phyloP scores from a whole-genome alignment of 2,113 vertebrate genomes.

The Chloroceryle aenea region DNA sequence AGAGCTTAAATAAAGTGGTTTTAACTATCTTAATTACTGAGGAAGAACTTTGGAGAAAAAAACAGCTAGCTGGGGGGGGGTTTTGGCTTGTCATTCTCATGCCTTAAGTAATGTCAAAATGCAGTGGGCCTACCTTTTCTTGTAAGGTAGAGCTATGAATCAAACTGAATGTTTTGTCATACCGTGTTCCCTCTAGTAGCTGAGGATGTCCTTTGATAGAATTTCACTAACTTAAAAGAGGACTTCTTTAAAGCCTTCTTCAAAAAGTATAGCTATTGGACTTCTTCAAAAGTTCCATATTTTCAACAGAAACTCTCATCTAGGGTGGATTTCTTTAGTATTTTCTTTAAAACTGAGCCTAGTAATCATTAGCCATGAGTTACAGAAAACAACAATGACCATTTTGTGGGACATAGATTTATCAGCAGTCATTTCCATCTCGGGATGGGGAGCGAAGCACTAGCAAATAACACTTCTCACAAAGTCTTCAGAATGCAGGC shows the following conservation, averaged over 20 bases:
- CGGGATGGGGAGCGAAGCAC: background rate
- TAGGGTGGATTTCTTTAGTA: background rate
- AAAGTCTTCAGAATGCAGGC: background rate
- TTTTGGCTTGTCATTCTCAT: background rate
- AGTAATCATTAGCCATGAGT: background rate
- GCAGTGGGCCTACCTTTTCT: background rate
- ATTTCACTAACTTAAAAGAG: background rate
- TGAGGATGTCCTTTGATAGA: background rate
- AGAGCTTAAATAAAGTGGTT: background rate
- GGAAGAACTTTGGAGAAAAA: background rate
- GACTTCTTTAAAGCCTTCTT: background rate
- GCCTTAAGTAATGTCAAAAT: background rate
- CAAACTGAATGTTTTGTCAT: background rate
- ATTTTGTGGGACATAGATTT: background rate
- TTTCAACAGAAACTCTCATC: background rate
- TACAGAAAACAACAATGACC: background rate
- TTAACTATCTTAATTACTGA: background rate
- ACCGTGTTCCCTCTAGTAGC: background rate
- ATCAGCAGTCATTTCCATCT: background rate
- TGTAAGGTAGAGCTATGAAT: background rate
- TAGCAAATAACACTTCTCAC: background rate
- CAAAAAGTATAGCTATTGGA: no score
- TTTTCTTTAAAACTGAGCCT: background rate
- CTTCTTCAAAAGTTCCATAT: background rate
- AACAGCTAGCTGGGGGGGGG: background rate